Evolutionary conservation across 2,113 vertebrate genomes (phyloP).

Genomic region (Callaeas wilsoni): DNA sequence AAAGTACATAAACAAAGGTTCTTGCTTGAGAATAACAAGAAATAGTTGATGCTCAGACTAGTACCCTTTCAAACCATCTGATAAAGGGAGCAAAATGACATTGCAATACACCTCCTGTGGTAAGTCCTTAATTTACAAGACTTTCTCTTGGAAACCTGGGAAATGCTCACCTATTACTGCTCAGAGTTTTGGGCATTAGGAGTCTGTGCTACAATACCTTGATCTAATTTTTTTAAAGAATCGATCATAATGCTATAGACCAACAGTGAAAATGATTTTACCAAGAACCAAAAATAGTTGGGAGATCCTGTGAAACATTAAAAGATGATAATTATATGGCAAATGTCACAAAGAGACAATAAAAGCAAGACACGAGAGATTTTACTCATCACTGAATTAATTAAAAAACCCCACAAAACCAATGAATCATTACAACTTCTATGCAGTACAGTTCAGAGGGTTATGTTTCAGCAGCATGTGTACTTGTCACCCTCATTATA

Average conservation of each 20-base stretch:
- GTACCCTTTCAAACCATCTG: neutral
- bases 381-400: neutral
- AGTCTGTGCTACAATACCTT: neutral
- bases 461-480: neutral
- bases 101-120: neutral
- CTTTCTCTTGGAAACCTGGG: neutral
- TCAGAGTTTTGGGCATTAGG: neutral
- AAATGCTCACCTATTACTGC: neutral
- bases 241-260: neutral
- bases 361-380: neutral
- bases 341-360: constrained; percentile 5
- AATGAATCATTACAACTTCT: neutral
- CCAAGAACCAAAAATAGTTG: neutral
- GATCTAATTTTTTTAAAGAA: neutral
- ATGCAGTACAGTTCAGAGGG: neutral
- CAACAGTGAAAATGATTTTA: neutral
- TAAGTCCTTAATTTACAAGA: neutral
- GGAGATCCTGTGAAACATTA: neutral
- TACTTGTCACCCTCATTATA: neutral
- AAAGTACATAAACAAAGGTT: neutral
- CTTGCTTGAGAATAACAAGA: neutral
- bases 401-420: neutral
- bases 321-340: neutral
- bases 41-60: neutral
- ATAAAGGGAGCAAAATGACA: neutral